phyloP scores from a whole-genome alignment of 2,888 invertebrate genomes.

The Cosmia trapezina region DNA sequence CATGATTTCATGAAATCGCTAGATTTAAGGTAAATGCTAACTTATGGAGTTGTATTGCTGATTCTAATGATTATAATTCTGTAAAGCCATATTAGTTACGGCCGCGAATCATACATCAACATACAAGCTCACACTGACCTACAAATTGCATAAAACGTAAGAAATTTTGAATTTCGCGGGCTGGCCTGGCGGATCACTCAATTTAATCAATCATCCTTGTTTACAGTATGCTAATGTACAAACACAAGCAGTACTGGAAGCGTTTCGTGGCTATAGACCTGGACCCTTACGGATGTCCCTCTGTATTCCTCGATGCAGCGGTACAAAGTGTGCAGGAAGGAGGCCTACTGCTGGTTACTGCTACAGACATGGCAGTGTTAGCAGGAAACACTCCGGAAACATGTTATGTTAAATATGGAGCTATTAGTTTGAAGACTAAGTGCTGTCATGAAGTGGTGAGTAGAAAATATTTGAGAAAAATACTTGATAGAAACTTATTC shows the following conservation, averaged over 20 bases:
- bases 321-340: conserved; percentile 95
- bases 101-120: no score
- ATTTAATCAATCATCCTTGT: conserved; percentile 2
- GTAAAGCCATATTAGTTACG: no score
- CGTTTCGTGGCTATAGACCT: conserved; percentile 97
- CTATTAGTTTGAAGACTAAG: conserved; percentile 95
- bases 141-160: no score
- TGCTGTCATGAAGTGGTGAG: conserved; percentile 98
- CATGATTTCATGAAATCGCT: no score
- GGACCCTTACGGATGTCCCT: conserved; percentile 99
- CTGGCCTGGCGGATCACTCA: no score
- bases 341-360: conserved; percentile 97
- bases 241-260: conserved; percentile 91
- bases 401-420: conserved; percentile 98
- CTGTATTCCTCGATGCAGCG: conserved; percentile 97
- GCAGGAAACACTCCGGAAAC: conserved; percentile 99
- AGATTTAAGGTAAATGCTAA: no score
- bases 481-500: background rate
- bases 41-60: no score
- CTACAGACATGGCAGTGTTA: conserved; percentile 98
- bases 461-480: conserved; percentile 1
- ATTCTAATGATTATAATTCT: no score
- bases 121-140: no score
- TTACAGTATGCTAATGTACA: conserved; percentile 96
- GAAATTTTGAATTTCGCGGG: no score